A percentile compares a stretch with the other conserved stretches of the same genome.
Evolutionary conservation across 2,113 vertebrate species (phyloP).

Genomic region (Mobula hypostoma): DNA sequence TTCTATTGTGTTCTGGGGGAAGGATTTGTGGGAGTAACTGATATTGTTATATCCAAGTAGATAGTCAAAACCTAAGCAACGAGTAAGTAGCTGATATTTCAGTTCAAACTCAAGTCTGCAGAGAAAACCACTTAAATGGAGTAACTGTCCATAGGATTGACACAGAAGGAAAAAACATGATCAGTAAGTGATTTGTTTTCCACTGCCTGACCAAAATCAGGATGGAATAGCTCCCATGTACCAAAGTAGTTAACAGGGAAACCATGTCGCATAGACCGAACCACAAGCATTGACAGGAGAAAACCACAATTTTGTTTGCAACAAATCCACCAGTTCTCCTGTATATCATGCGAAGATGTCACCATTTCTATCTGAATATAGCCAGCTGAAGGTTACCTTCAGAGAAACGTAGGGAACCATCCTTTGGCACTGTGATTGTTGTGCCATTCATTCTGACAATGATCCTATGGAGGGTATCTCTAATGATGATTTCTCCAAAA

Average conservation of each 20-base stretch:
- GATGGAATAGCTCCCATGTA: not conserved
- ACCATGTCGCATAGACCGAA: not conserved
- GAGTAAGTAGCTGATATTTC: not conserved
- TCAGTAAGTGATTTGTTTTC: not conserved
- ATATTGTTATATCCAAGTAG: not conserved
- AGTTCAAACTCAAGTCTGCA: not conserved
- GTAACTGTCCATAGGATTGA: not conserved
- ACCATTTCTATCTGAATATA: not conserved
- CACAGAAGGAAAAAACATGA: not conserved
- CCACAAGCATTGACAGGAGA: not conserved
- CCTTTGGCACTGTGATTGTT: not conserved
- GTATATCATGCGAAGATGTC: not conserved
- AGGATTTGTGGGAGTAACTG: not conserved
- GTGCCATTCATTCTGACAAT: slow-evolving; percentile 34
- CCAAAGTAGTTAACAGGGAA: not conserved
- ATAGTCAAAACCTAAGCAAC: not conserved
- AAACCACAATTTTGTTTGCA: too few relatives aligned
- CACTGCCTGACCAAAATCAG: not conserved
- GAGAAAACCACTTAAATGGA: slow-evolving; percentile 14
- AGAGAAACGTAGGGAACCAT: slow-evolving; percentile 20
- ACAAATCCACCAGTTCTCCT: slow-evolving; percentile 9
- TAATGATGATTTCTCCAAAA: slow-evolving; percentile 33
- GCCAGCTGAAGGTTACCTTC: slow-evolving; percentile 25
- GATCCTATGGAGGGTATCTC: slow-evolving; percentile 36
- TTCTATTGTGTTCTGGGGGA: not conserved